Conservation (phyloP, 2,888 invertebrate species). For the Pardosa pseudoannulata region DNA sequence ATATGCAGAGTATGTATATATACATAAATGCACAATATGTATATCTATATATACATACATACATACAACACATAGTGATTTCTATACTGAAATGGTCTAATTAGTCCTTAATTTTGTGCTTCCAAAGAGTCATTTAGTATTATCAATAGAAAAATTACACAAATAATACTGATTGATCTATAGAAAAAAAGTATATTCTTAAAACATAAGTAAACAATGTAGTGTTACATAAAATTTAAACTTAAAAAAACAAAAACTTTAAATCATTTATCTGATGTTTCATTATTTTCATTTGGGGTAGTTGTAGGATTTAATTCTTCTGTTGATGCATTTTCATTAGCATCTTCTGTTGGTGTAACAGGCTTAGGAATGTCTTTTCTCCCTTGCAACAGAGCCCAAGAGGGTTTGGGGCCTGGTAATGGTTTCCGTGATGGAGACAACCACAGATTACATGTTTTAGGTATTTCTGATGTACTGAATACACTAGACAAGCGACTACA, state of each 20-base stretch:
- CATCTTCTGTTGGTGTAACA: conserved; percentile 42
- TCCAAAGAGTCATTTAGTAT: too few relatives aligned
- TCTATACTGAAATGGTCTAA: too few relatives aligned
- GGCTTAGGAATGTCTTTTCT: conserved; percentile 57
- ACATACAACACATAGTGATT: too few relatives aligned
- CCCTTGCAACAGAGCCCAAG: conserved; percentile 55
- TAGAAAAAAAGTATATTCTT: neutral
- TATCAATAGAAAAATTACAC: too few relatives aligned
- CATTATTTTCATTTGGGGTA: conserved; percentile 39
- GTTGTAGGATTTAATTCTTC: conserved; percentile 39
- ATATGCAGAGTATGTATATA: too few relatives aligned
- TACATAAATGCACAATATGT: too few relatives aligned
- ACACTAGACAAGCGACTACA: neutral
- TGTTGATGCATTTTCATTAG: conserved; percentile 31
- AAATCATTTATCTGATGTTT: neutral
- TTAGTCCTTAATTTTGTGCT: too few relatives aligned
- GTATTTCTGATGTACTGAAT: neutral
- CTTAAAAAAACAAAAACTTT: too few relatives aligned
- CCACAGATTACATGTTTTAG: conserved; percentile 39
- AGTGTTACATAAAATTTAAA: too few relatives aligned
- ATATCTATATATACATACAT: too few relatives aligned
- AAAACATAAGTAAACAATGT: neutral
- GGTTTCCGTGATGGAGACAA: conserved; percentile 51
- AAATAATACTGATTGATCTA: too few relatives aligned
- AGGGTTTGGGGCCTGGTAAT: conserved; percentile 57